These are phyloP conservation scores for Coreius guichenoti DNA, from an alignment of 2,797 vertebrate species.

Conservation along the genomic window DNA sequence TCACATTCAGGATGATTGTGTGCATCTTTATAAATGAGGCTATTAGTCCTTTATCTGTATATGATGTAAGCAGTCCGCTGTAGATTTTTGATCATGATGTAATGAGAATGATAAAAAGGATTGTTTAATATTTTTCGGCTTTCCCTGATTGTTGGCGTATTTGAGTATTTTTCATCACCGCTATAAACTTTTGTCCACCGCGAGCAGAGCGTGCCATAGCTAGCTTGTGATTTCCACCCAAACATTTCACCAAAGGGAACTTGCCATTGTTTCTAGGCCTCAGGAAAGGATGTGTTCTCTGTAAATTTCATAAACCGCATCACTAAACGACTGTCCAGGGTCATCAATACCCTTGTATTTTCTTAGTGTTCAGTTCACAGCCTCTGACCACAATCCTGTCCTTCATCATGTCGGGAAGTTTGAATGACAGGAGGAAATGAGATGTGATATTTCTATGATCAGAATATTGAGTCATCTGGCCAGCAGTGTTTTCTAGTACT, in stretches of 20 bases:
- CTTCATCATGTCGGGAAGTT: not conserved
- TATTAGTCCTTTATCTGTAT: not conserved
- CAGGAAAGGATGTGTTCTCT: conserved; percentile 7
- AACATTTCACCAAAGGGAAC: not conserved
- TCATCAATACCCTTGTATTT: not conserved
- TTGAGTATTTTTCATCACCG: not conserved
- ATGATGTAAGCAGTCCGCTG: not conserved
- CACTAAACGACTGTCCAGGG: conserved; percentile 1
- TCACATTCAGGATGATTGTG: not conserved
- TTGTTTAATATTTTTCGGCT: not conserved
- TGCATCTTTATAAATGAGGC: not conserved
- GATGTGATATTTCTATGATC: conserved; percentile 15
- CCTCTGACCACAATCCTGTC: not conserved
- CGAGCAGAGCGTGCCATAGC: not conserved
- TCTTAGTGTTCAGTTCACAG: not conserved
- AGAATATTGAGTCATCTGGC: conserved; percentile 18
- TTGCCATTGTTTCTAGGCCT: conserved; percentile 13
- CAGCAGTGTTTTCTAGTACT: conserved; percentile 36
- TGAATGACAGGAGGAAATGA: not conserved
- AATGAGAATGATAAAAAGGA: not conserved
- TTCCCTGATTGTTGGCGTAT: not conserved
- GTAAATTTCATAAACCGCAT: conserved; percentile 13
- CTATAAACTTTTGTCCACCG: not conserved
- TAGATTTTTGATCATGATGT: not conserved
- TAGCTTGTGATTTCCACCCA: not conserved